phyloP scores from a whole-genome alignment of 2,888 invertebrate species.

The Alviniconcha strummeri region DNA sequence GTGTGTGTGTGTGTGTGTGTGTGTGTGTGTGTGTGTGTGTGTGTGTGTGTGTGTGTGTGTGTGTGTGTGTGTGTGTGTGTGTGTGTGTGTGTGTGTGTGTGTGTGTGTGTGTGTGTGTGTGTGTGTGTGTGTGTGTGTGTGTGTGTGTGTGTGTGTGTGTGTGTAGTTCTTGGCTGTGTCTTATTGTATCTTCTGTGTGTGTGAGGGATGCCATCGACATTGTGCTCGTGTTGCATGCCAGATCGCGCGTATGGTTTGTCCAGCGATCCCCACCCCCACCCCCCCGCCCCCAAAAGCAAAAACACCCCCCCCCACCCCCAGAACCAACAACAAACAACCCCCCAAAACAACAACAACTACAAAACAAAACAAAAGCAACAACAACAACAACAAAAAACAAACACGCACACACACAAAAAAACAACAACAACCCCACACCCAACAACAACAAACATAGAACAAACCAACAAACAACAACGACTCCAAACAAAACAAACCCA shows the following conservation, averaged over 20 bases:
- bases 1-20: neutral
- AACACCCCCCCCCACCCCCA: no score
- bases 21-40: neutral
- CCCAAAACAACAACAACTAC: neutral
- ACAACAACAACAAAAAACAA: no score
- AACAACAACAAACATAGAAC: neutral
- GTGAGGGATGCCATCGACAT: neutral
- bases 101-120: neutral
- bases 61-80: conserved; percentile 19
- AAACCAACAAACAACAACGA: neutral
- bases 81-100: neutral
- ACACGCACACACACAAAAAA: neutral
- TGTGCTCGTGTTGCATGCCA: neutral
- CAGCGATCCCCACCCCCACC: no score
- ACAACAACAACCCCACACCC: neutral
- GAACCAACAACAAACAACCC: neutral
- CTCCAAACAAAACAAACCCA: neutral
- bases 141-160: neutral
- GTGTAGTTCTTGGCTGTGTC: no score
- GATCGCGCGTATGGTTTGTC: no score
- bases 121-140: neutral
- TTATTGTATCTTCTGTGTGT: no score
- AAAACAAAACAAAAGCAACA: no score
- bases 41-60: conserved; percentile 18
- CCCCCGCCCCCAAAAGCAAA: no score